Conservation (phyloP, 2,888 invertebrate species). For the Melangyna quadrimaculata region DNA sequence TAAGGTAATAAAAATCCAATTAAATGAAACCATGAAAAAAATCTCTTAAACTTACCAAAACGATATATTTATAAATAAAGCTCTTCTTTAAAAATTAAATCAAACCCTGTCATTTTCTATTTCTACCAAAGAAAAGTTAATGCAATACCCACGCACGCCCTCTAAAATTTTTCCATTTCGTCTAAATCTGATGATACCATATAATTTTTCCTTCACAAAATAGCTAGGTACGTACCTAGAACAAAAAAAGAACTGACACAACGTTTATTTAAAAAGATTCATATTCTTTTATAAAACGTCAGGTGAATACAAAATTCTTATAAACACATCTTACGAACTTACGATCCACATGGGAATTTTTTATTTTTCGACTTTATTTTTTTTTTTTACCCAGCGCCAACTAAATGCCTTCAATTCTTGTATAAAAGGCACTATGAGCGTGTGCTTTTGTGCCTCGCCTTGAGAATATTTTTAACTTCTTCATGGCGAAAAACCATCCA, state of each 20-base stretch:
- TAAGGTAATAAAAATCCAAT: too few relatives aligned
- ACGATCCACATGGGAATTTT: constrained; percentile 19
- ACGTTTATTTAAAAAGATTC: constrained; percentile 29
- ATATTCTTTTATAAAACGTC: constrained; percentile 33
- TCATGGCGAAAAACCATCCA: background rate
- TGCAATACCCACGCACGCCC: background rate
- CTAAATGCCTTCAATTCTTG: constrained; percentile 43
- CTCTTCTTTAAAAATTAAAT: background rate
- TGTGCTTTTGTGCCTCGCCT: background rate
- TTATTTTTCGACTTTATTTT: background rate
- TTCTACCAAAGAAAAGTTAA: background rate
- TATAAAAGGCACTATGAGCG: constrained; percentile 8
- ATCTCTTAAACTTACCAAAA: too few relatives aligned
- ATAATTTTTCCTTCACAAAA: constrained; percentile 8
- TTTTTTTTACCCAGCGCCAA: background rate
- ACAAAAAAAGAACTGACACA: background rate
- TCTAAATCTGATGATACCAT: constrained; percentile 34
- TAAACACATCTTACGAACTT: constrained; percentile 24
- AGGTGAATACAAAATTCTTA: constrained; percentile 47
- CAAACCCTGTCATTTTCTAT: background rate
- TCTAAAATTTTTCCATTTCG: background rate
- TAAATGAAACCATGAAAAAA: too few relatives aligned
- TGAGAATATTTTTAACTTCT: background rate
- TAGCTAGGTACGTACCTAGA: background rate
- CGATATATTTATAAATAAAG: too few relatives aligned